Evolutionary conservation across 2,797 vertebrate genomes (phyloP), one percentile per base, ranked within the genome.

Genomic region (Brachyrhaphis roseni): DNA sequence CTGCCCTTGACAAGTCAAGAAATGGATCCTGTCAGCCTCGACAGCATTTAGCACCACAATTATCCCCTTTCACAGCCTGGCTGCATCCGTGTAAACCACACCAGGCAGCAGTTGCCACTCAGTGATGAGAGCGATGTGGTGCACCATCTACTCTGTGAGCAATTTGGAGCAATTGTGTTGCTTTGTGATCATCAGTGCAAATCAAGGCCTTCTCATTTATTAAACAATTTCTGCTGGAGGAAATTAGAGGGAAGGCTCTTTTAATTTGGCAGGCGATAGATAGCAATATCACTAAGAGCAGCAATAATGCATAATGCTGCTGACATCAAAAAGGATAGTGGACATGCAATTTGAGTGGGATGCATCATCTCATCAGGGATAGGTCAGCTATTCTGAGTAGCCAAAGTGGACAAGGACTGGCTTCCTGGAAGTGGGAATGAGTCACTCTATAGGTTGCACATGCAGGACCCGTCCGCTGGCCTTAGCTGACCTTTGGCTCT

Each of bases 51-150:
- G 93, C 92, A 87, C 91, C 90, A 93, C 95, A 95, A 96, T 96
- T 96, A 96, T 93, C 92, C 92, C 91, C 90, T 92, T 89, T 94
- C 94, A 93, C 90, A 92, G 93, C 83, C 91, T 57, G 87, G 79
- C 87, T 93, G 89, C 90, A 94, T 94, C 95, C 91, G 95, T 92
- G 94, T 93, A 94, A 94, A 92, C 92, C 94, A 95, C 93, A 93
- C 93, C 92, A 94, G 94, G 90, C 92, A 90, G 90, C 66, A 83
- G 82, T 82, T 87, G 83, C 88, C 90, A 92, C 93, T 94, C 87
- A 89, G 85, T 81, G 91, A 95, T 91, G 90, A 94, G 92, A 91
- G 85, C 74, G 84, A 91, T 91, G 92, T 90, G 91, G 90, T 83
- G 90, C 84, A 87, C 75, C 75, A 83, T 91, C 87, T 90, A 70